phyloP scores from a whole-genome alignment of 2,888 invertebrate species.

The Mesorhabditis spiculigera region DNA sequence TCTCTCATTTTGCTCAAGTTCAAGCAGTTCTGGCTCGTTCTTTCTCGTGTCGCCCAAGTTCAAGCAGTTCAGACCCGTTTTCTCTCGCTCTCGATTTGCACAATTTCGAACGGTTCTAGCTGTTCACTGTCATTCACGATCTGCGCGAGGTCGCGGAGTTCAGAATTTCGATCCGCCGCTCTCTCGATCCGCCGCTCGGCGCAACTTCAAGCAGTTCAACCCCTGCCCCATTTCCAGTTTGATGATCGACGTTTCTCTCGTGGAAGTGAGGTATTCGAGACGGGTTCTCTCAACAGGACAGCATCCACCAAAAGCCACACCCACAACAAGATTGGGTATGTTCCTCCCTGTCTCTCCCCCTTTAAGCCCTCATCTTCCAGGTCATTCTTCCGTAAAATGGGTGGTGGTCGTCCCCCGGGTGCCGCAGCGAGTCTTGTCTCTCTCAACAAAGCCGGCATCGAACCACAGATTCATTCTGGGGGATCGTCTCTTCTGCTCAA shows the following conservation, averaged over 20 bases:
- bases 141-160: no score
- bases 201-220: background rate
- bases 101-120: no score
- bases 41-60: no score
- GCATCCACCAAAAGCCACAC: slow-evolving; percentile 20
- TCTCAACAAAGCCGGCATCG: slow-evolving; percentile 36
- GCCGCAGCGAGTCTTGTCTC: slow-evolving; percentile 50
- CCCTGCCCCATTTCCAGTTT: slow-evolving; percentile 22
- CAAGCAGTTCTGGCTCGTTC: no score
- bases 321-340: background rate
- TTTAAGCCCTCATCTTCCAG: slow-evolving; percentile 21
- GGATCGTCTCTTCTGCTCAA: slow-evolving; percentile 40
- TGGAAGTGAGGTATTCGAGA: slow-evolving; percentile 41
- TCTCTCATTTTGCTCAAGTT: no score
- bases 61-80: no score
- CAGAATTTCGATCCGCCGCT: no score
- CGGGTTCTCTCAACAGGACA: slow-evolving; percentile 16
- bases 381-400: slow-evolving; percentile 49
- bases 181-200: no score
- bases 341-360: background rate
- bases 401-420: slow-evolving; percentile 42
- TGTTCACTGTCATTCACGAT: no score
- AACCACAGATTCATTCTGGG: slow-evolving; percentile 16
- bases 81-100: no score
- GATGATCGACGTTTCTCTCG: slow-evolving; percentile 44